A percentile compares a stretch with the other conserved stretches of the same genome.
Evolutionary conservation across 2,888 invertebrate species (phyloP).

Genomic region (Diogma glabrata): DNA sequence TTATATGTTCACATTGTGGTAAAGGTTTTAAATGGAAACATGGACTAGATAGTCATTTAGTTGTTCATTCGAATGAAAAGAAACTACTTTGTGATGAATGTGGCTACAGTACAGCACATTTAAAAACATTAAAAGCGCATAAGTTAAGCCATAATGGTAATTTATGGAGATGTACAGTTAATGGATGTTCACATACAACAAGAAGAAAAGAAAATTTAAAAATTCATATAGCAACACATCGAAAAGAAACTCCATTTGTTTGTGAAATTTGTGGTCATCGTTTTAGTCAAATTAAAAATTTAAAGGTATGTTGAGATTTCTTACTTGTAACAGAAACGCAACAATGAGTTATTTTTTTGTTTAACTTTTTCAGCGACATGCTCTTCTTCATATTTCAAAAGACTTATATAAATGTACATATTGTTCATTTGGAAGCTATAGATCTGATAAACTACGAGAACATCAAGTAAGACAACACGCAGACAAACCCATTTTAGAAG

Average conservation of each 20-base stretch:
- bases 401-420: slow-evolving; percentile 34
- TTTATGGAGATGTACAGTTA: slow-evolving; percentile 38
- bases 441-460: slow-evolving; percentile 42
- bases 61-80: slow-evolving; percentile 39
- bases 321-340: neutral
- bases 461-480: slow-evolving; percentile 27
- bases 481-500: slow-evolving; percentile 7
- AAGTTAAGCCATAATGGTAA: slow-evolving; percentile 40
- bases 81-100: slow-evolving; percentile 45
- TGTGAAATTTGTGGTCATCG: slow-evolving; percentile 45
- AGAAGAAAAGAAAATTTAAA: slow-evolving; percentile 43
- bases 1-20: slow-evolving; percentile 39
- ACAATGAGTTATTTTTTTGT: slow-evolving; percentile 16
- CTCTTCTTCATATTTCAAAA: slow-evolving; percentile 27
- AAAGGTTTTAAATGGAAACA: slow-evolving; percentile 48
- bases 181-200: slow-evolving; percentile 38
- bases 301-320: slow-evolving; percentile 22
- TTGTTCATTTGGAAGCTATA: slow-evolving; percentile 39
- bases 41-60: slow-evolving; percentile 42
- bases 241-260: slow-evolving; percentile 42
- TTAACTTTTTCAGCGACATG: slow-evolving; percentile 25
- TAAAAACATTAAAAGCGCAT: slow-evolving; percentile 42
- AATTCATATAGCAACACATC: slow-evolving; percentile 42
- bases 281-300: slow-evolving; percentile 43
- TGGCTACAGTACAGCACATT: slow-evolving; percentile 44